A percentile compares a stretch with the other conserved stretches of the same genome.
Evolutionary conservation across 2,888 invertebrate genomes (phyloP).

Genomic region (Polydesmus complanatus): DNA sequence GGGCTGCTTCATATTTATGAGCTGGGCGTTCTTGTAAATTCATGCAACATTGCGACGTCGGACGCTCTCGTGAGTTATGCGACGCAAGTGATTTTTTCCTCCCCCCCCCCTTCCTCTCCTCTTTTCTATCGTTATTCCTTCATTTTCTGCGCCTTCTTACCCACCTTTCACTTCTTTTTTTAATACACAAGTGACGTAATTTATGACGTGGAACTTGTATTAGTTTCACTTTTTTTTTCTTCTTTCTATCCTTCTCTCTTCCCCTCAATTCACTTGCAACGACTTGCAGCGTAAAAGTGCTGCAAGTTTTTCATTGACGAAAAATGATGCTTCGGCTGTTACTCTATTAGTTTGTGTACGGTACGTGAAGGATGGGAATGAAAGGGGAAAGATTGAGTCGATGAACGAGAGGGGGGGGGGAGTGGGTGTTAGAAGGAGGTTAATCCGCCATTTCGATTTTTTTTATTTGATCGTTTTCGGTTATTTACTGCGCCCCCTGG

Average conservation of each 20-base stretch:
- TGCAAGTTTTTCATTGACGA: background rate
- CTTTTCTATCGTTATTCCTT: no score
- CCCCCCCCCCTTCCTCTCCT: background rate
- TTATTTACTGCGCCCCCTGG: background rate
- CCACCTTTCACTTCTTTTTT: background rate
- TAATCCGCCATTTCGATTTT: background rate
- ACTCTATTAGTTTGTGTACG: background rate
- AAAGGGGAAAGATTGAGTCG: no score
- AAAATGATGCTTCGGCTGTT: background rate
- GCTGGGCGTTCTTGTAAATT: background rate
- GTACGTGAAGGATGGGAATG: no score
- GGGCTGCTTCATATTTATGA: background rate
- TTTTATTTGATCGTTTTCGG: background rate
- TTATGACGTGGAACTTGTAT: background rate
- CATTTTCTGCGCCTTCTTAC: background rate
- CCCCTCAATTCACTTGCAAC: no score
- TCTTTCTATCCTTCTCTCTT: background rate
- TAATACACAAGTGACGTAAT: background rate
- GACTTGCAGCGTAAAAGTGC: no score
- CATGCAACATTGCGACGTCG: background rate
- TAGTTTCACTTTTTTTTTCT: background rate
- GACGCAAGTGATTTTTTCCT: background rate
- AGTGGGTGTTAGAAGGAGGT: background rate
- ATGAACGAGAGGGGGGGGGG: background rate
- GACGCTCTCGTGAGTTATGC: background rate